Percentiles rank a stretch among this genome's conserved stretches.
These are phyloP conservation scores for Pyrocephalus nanus DNA, from an alignment of 2,797 vertebrate genomes.

Conservation along the genomic window DNA sequence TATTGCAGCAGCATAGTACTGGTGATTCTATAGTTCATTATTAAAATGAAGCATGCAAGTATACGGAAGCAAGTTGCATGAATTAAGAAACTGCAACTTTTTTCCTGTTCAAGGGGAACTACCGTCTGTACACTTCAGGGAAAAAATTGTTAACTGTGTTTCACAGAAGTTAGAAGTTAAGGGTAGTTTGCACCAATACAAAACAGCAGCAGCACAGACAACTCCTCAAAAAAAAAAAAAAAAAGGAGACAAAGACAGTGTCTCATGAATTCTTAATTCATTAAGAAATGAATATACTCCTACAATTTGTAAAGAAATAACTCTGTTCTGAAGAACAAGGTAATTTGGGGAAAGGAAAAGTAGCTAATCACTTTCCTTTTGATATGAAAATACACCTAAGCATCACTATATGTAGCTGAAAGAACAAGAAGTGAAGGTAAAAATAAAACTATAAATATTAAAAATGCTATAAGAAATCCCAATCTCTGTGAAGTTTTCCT, in stretches of 20 bases:
- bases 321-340: background rate
- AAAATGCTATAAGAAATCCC: background rate
- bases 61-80: background rate
- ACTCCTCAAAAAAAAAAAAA: background rate
- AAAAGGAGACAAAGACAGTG: background rate
- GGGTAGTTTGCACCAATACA: background rate
- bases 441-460: background rate
- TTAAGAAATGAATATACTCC: background rate
- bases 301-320: conserved; percentile 6
- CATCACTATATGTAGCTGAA: background rate
- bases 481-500: background rate
- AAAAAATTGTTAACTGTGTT: background rate
- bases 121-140: background rate
- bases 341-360: background rate
- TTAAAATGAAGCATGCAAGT: background rate
- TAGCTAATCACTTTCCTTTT: background rate
- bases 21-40: background rate
- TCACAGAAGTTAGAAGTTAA: background rate
- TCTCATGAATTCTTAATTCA: conserved; percentile 10
- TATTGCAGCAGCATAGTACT: background rate
- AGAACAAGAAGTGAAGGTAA: background rate
- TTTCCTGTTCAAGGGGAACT: background rate
- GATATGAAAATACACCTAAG: background rate
- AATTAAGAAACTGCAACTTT: background rate
- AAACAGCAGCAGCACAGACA: background rate